Conservation (phyloP, 2,113 vertebrate species). For the Fregetta grallaria region DNA sequence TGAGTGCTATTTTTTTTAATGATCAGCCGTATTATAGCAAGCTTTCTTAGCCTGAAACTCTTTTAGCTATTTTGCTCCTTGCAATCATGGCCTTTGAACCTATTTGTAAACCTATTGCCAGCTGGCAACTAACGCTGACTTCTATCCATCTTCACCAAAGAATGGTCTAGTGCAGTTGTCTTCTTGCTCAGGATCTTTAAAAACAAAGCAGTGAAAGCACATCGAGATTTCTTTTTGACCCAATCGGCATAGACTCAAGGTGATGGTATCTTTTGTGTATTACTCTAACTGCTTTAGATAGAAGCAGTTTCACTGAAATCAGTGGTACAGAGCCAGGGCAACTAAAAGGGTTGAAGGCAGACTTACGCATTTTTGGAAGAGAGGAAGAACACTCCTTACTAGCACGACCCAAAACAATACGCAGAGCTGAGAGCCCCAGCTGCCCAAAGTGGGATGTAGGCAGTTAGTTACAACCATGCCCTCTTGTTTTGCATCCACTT, state of each 20-base stretch:
- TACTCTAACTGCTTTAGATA: neutral
- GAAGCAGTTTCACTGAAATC: neutral
- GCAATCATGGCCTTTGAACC: neutral
- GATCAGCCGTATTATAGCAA: neutral
- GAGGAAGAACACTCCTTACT: neutral
- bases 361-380: neutral
- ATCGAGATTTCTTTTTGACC: neutral
- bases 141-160: neutral
- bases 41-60: neutral
- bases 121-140: neutral
- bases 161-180: neutral
- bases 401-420: neutral
- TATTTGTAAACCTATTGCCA: neutral
- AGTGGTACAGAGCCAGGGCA: neutral
- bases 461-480: neutral
- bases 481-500: neutral
- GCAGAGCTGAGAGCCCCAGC: neutral
- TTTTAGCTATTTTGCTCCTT: neutral
- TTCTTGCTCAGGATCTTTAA: neutral
- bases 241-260: neutral
- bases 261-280: neutral
- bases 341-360: neutral
- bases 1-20: neutral
- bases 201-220: neutral
- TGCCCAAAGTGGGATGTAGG: neutral